Conservation (phyloP, 2,113 vertebrate genomes). For the Ellobius talpinus region DNA sequence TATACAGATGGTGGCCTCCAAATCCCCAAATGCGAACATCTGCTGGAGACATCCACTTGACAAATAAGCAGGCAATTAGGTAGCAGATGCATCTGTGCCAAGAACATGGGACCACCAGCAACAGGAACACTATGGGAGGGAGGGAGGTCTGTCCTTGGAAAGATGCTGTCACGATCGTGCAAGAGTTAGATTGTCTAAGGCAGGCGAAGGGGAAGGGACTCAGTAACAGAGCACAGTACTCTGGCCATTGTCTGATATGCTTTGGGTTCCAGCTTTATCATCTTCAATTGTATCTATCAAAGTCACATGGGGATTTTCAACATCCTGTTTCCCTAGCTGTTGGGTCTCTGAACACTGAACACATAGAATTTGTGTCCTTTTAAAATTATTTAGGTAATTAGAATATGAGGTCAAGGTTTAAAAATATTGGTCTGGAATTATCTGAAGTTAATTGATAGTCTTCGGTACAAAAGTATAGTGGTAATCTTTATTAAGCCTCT, state of each 20-base stretch:
- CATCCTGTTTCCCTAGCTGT: neutral
- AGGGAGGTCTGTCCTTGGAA: neutral
- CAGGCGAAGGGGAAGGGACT: neutral
- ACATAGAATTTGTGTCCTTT: neutral
- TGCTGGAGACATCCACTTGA: slow-evolving; percentile 70
- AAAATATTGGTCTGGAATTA: neutral
- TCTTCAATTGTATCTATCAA: neutral
- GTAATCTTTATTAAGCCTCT: neutral
- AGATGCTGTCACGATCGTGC: neutral
- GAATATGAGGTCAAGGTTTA: neutral
- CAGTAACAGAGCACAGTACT: neutral
- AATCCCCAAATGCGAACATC: slow-evolving; percentile 81
- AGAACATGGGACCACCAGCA: slow-evolving; percentile 73
- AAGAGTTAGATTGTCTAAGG: neutral
- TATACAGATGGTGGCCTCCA: slow-evolving; percentile 71
- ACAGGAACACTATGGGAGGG: neutral
- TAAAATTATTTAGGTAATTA: neutral
- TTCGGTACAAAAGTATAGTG: neutral
- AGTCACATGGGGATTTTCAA: neutral
- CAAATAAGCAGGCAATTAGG: slow-evolving; percentile 81
- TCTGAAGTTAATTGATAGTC: neutral
- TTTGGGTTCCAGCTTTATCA: neutral
- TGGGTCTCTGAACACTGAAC: neutral
- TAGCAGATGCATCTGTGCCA: slow-evolving; percentile 69
- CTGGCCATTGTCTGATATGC: neutral